Conservation (phyloP, 2,888 invertebrate species). For the Ctena decussata region DNA sequence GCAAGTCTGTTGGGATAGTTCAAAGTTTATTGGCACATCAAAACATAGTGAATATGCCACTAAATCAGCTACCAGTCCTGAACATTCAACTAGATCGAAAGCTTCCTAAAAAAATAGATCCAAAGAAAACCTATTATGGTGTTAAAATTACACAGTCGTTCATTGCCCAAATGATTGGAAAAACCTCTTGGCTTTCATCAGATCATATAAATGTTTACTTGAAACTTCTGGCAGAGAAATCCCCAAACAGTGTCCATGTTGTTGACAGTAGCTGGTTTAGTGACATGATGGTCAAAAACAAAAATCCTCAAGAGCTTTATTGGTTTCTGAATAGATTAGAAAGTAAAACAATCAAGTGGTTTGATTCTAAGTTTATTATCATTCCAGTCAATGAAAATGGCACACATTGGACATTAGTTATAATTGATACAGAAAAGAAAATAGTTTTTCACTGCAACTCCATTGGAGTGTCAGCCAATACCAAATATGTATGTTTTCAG, state of each 20-base stretch:
- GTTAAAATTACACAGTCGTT: not conserved
- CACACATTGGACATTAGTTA: slow-evolving; percentile 9
- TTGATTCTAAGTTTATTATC: not conserved
- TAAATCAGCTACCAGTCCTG: not conserved
- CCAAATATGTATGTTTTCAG: not conserved
- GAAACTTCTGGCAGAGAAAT: not conserved
- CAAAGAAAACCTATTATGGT: not conserved
- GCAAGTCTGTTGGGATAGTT: not conserved
- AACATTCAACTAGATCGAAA: not conserved
- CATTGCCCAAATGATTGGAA: not conserved
- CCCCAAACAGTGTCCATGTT: not conserved
- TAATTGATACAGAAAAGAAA: slow-evolving; percentile 5
- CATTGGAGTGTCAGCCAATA: not conserved
- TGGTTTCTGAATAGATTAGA: not conserved
- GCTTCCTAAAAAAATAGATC: not conserved
- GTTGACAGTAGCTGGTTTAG: slow-evolving; percentile 8
- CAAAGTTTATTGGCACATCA: not conserved
- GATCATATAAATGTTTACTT: slow-evolving; percentile 23
- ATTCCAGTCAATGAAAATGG: slow-evolving; percentile 18
- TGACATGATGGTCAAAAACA: not conserved
- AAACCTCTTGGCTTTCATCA: slow-evolving; percentile 1
- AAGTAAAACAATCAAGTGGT: not conserved
- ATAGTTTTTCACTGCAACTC: slow-evolving; percentile 17
- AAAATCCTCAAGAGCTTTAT: not conserved
- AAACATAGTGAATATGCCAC: not conserved